Evolutionary conservation across 2,797 vertebrate genomes (phyloP), one percentile per base, ranked within the genome.

Genomic region (Adelosebastes latens): DNA sequence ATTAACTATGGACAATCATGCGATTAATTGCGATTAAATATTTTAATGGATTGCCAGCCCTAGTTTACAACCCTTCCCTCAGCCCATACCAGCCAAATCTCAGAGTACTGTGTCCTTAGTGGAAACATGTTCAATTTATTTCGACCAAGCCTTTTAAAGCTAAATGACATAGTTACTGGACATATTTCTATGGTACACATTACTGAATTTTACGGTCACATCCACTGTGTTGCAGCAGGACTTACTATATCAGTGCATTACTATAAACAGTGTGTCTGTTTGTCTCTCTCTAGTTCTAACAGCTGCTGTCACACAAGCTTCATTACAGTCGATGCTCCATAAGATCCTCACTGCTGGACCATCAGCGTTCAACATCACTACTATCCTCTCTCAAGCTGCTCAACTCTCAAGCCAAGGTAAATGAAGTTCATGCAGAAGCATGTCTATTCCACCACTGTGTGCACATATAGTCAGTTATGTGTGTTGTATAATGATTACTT

Each of bases 241-340:
- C 8, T n/a, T 22, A 3, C 0, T 55, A 5, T 3, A 14, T 77
- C 2, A 3, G 39, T 39, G 34, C 9, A 6, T n/a, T n/a, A n/a
- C n/a, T n/a, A n/a, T n/a, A n/a, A n/a, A 88, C 39, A 0, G 0
- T 80, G 16, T 80, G 16, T 76, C 3, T 75, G 13, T 77, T 42
- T 82, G 6, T 55, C 20, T 87, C 81, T 75, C 92, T 87, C 76
- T 80, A 99, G 98, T 99, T 96, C 96, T 99, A 93, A 99, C 98
- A 94, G 98, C 98, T 95, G 98, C 98, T 91, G 98, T 99, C 94
- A 99, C 98, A 91, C 98, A 99, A 95, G 98, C 98, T 80, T 99
- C 98, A 82, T 96, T 99, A 96, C 98, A 99, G 94, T 99, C 98
- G 78, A 99, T 99, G 96, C 97, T 99, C 86, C 98, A 99, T 95